Percentiles rank a stretch among this genome's conserved stretches.
Evolutionary conservation across 2,113 vertebrate genomes (phyloP).

Genomic region (Toxostoma redivivum): DNA sequence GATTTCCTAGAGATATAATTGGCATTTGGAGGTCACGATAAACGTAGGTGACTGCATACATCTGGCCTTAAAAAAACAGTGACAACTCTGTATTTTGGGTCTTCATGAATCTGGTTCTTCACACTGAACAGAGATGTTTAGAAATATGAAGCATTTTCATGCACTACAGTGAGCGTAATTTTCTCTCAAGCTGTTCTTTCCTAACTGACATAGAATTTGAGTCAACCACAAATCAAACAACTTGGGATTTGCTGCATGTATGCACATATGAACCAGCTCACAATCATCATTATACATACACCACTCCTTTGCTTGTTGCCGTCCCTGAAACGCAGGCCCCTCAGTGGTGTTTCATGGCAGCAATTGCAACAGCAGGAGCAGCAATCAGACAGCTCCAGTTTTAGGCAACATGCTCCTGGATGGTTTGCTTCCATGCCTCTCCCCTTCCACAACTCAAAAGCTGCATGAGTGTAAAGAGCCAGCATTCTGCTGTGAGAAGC

Average conservation of each 20-base stretch:
- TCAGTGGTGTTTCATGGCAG: neutral
- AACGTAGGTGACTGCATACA: neutral
- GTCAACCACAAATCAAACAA: neutral
- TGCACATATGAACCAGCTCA: neutral
- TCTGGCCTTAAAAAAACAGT: neutral
- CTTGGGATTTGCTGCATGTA: neutral
- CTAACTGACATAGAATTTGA: neutral
- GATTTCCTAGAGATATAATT: neutral
- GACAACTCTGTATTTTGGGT: neutral
- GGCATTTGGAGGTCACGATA: neutral
- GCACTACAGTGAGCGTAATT: rapidly evolving
- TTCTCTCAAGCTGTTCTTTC: neutral
- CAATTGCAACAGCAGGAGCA: neutral
- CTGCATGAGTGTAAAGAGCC: neutral
- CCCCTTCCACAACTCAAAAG: neutral
- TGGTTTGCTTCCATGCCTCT: neutral
- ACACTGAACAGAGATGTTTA: neutral
- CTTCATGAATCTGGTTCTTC: neutral
- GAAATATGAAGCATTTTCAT: neutral
- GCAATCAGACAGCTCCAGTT: neutral
- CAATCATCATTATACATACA: neutral
- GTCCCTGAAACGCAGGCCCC: neutral
- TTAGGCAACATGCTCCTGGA: neutral
- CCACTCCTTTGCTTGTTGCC: neutral
- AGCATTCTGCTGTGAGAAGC: neutral